Base-by-base conservation (phyloP, 2,113 vertebrate species). In the Brachypteracias leptosomus region DNA sequence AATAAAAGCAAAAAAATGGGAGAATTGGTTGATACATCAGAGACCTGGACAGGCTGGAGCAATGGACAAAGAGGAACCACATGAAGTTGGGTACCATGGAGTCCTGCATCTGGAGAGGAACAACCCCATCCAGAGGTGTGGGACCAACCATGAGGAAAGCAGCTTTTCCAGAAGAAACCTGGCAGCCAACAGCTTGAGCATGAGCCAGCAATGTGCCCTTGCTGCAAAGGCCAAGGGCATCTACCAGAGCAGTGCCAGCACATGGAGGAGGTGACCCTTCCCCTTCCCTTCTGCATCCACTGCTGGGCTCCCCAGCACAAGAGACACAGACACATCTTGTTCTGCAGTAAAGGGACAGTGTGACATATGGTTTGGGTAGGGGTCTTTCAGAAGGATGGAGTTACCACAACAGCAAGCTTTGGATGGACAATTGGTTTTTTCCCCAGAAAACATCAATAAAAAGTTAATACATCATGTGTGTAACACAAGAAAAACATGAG, bases 171-270 rank as follows among this genome's bases (percentile, higher is more conserved):
- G 33, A 31, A 63, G 29, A 70, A 26, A 75, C 20, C 20, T 62
- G 22, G 10, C 9, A 31, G 67, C 79, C 18, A 36, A 11, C 4
- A 28, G 51, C 25, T n/a, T 28, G 26, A 78, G 61, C 5, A 5
- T 0, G 0, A 61, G 40, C 17, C 40, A 73, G 46, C n/a, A 19
- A n/a, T 0, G 8, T 1, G 3, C 2, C 29, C 58, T 36, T 42
- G 22, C 58, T n/a, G 20, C 70, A 61, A 29, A 47, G 77, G 59
- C 49, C 31, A 33, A 20, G 4, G 25, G 61, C 29, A 79, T 26
- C 44, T 57, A 55, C 49, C 18, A 25, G 17, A 40, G 70, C 18
- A 4, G 17, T 31, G n/a, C 22, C 76, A 68, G 51, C n/a, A 36
- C 17, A 16, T 6, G 1, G 2, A 35, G 18, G 31, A 29, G 35